Conservation (phyloP, 2,797 vertebrate species). For the Characodon lateralis region DNA sequence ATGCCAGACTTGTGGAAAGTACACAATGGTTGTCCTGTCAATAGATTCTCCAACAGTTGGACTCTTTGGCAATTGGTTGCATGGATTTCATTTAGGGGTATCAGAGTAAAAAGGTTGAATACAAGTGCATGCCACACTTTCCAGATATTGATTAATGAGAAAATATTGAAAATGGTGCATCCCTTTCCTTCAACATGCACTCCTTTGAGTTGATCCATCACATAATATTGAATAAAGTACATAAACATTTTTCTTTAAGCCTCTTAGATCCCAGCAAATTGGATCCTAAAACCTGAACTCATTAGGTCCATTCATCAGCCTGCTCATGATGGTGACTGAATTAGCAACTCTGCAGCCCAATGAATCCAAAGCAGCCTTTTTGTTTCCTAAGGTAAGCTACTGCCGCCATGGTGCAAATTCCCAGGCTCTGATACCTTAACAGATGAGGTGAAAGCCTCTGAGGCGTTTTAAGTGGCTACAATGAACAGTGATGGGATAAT, state of each 20-base stretch:
- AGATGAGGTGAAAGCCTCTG: slow-evolving; percentile 22
- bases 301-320: neutral
- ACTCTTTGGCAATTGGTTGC: too few species aligned
- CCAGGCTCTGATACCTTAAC: slow-evolving; percentile 26
- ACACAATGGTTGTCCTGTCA: too few species aligned
- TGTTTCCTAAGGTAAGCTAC: slow-evolving; percentile 25
- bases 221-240: too few species aligned
- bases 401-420: slow-evolving; percentile 24
- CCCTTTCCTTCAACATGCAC: too few species aligned
- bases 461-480: slow-evolving; percentile 39
- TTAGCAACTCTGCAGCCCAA: slow-evolving; percentile 19
- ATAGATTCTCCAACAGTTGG: too few species aligned
- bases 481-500: slow-evolving; percentile 18
- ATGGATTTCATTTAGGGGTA: too few species aligned
- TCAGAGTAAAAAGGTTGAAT: too few species aligned
- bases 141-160: too few species aligned
- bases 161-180: too few species aligned
- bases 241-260: neutral
- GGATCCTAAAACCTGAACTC: neutral
- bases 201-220: too few species aligned
- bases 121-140: too few species aligned
- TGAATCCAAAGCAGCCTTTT: slow-evolving; percentile 32
- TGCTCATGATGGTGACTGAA: slow-evolving; percentile 2
- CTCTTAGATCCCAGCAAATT: neutral
- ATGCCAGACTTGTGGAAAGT: too few species aligned